Evolutionary conservation across 2,797 vertebrate genomes (phyloP).

Genomic region (Tadarida brasiliensis): DNA sequence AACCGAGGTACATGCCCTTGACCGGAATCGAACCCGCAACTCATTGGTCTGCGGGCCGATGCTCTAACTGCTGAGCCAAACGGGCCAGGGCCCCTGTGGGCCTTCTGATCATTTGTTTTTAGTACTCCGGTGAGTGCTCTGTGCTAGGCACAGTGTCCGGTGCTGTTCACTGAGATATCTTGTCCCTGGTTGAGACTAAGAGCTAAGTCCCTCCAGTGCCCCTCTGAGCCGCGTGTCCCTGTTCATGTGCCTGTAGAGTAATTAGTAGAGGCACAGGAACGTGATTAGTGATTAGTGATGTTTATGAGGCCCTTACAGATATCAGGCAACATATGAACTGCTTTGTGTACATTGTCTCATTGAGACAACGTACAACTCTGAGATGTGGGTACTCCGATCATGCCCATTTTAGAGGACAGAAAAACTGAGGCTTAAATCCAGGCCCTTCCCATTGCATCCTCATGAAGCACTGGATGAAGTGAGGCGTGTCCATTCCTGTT

Average conservation of each 20-base stretch:
- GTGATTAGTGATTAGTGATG: no score
- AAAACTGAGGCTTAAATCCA: background rate
- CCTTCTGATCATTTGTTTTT: background rate
- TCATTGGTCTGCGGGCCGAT: background rate
- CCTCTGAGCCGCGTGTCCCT: background rate
- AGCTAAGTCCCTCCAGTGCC: background rate
- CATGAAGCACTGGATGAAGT: background rate
- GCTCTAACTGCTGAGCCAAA: background rate
- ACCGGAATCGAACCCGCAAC: background rate
- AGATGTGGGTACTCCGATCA: accelerated
- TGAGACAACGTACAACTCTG: background rate
- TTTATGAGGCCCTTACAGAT: background rate
- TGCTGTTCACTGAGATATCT: background rate
- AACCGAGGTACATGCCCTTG: background rate
- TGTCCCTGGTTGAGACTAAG: background rate
- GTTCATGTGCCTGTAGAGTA: background rate
- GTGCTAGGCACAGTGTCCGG: background rate
- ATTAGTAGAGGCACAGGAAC: no score
- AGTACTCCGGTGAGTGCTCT: background rate
- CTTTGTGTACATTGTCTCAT: background rate
- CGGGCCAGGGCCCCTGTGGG: background rate
- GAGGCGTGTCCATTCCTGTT: background rate
- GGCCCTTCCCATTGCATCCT: background rate
- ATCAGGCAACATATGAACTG: accelerated
- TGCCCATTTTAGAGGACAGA: background rate